A percentile compares a stretch with the other conserved stretches of the same genome.
Evolutionary conservation across 2,113 vertebrate species (phyloP).

Genomic region (Petaurus breviceps): DNA sequence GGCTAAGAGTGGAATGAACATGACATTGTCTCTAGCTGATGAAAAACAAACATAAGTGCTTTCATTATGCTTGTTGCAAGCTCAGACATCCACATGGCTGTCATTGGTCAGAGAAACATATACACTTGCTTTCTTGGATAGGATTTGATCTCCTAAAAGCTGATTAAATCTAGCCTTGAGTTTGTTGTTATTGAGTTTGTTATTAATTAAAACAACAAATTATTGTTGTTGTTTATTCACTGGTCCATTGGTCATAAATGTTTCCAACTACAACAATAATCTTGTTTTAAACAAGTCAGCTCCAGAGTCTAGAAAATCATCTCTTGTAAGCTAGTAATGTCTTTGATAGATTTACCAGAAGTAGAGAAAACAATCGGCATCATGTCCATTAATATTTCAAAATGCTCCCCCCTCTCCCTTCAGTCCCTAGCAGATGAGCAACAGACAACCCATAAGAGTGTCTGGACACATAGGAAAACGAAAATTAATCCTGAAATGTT

Average conservation of each 20-base stretch:
- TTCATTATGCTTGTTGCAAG: background rate
- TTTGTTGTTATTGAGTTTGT: slow-evolving; percentile 13
- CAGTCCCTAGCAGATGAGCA: slow-evolving; percentile 7
- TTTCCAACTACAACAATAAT: slow-evolving; percentile 74
- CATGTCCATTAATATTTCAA: background rate
- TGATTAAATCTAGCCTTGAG: slow-evolving; percentile 62
- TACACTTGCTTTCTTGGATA: slow-evolving; percentile 55
- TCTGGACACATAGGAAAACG: fast-evolving
- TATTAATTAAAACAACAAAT: too few species aligned
- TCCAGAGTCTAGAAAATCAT: slow-evolving; percentile 72
- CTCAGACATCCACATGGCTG: background rate
- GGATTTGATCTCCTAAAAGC: slow-evolving; percentile 69
- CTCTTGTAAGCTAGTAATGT: slow-evolving; percentile 49
- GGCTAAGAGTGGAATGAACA: background rate
- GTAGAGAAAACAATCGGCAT: slow-evolving; percentile 3
- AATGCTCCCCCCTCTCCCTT: background rate
- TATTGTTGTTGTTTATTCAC: slow-evolving; percentile 49
- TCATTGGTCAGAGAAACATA: slow-evolving; percentile 54
- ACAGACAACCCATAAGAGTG: background rate
- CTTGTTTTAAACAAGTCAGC: slow-evolving; percentile 76
- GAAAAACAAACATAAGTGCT: background rate
- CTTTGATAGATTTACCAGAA: slow-evolving; percentile 59
- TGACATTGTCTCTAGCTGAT: background rate
- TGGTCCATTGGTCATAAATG: slow-evolving; percentile 64
- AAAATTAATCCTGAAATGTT: background rate